Evolutionary conservation across 2,888 invertebrate species (phyloP), one percentile per base, ranked within the genome.

Genomic region (Perithous albicinctus): DNA sequence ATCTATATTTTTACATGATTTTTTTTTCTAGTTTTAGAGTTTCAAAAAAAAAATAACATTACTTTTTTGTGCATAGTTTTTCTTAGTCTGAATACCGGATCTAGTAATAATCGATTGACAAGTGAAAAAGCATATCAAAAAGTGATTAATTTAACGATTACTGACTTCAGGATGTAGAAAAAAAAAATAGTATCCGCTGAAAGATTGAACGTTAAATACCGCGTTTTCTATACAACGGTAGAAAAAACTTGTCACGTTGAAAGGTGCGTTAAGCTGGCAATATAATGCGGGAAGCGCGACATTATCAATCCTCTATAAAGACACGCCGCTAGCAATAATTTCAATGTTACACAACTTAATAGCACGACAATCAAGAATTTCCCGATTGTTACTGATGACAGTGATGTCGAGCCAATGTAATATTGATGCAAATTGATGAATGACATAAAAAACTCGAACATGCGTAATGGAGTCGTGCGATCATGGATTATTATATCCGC

Each of bases 391-490:
- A 38, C 54, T 46, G 81, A 78, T 64, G 69, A 18, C 81, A 69
- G 61, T 78, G 69, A 64, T 35, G 43, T 20, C 61, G 74, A 41
- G 43, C 29, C 73, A 35, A 63, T 73, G 35, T 66, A 66, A 66
- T 54, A 48, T 48, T 56, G 74, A 81, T 81, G 81, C 78, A 78
- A 78, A 81, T 81, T 56, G 41, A 61, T 23, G 51, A 29, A 12
- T n/a, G 20, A 38, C 10, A 18, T 2, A 63, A 63, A 64, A 64
- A 51, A 41, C 48, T 54, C 46, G 15, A 59, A 48, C 74, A 56
- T 66, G 35, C 29, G 5, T 56, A 23, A 51, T 46, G 26, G 18
- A 46, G 32, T 48, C 35, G 18, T 10, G 35, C 61, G 59, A 38
- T 70, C 51, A 29, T n/a, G 41, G 69, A 67, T 76, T 67, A 61